Base-by-base conservation (phyloP, 2,797 vertebrate genomes). In the Emys orbicularis region DNA sequence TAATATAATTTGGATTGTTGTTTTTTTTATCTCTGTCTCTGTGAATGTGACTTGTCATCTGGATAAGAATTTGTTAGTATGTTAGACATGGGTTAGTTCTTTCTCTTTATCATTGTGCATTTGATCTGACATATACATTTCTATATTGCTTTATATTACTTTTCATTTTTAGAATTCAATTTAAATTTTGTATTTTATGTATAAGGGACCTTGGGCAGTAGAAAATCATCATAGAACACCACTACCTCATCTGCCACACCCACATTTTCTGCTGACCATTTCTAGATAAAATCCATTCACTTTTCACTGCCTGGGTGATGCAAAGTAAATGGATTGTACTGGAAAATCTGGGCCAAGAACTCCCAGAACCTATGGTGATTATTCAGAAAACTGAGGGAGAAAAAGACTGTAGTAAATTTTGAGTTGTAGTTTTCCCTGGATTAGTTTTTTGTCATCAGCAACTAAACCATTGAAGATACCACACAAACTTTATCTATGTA, bases 371-470 rank as follows among this genome's bases (percentile, higher is more conserved):
- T 34, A 56, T 27, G 9, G 29, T 61, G 59, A 61, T 61, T 31
- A 53, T n/a, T 37, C 49, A 47, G 57, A 72, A 68, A 47, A 56
- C 31, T 7, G 0, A 12, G 37, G 7, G 54, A 80, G 5, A 29
- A 87, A 77, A 88, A 41, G 29, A 1, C 2, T 3, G 13, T 1
- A 16, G 3, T 1, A 8, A 8, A 6, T 83, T 91, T 81, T 57
- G 18, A 12, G 3, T 29, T 57, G 44, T 12, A 53, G 6, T 61
- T 85, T 91, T 89, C 5, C 13, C 23, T 0, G 0, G 8, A 37
- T 52, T 65, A 53, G 1, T 2, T 53, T 52, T 18, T 50, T 1
- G 5, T 80, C 7, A 16, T 59, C 57, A 59, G 11, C 27, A 59
- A 13, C 25, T 59, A 59, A 68, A 16, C 6, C 84, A 29, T n/a